Evolutionary conservation across 2,113 vertebrate species (phyloP).

Genomic region (Bos indicus): DNA sequence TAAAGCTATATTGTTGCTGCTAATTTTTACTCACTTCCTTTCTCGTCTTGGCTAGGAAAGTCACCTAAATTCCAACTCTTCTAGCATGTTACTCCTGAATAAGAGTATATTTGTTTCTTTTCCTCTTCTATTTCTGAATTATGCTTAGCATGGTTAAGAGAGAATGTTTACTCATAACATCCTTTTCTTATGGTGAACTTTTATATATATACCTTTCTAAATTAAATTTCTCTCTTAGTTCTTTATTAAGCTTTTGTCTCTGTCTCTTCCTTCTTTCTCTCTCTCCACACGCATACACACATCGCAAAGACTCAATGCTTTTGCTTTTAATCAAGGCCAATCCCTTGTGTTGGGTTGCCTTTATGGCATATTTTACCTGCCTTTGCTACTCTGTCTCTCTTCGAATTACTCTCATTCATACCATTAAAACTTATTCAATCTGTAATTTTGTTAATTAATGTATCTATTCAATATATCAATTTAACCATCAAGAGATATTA

Average conservation of each 20-base stretch:
- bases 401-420: neutral
- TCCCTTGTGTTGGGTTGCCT: neutral
- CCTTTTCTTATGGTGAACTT: neutral
- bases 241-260: neutral
- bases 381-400: neutral
- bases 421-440: neutral
- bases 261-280: neutral
- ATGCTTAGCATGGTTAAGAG: neutral
- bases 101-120: neutral
- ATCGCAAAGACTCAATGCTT: neutral
- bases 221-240: neutral
- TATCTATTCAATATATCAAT: neutral
- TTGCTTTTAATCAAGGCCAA: neutral
- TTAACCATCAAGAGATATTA: neutral
- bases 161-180: neutral
- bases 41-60: neutral
- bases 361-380: neutral
- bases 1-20: neutral
- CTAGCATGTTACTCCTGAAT: neutral
- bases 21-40: neutral
- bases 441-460: neutral
- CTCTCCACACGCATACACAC: fast-evolving
- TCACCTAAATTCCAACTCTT: neutral
- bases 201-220: neutral
- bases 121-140: neutral